Conservation (phyloP, 1,140 invertebrate genomes). For the Polypedilum pembai region DNA sequence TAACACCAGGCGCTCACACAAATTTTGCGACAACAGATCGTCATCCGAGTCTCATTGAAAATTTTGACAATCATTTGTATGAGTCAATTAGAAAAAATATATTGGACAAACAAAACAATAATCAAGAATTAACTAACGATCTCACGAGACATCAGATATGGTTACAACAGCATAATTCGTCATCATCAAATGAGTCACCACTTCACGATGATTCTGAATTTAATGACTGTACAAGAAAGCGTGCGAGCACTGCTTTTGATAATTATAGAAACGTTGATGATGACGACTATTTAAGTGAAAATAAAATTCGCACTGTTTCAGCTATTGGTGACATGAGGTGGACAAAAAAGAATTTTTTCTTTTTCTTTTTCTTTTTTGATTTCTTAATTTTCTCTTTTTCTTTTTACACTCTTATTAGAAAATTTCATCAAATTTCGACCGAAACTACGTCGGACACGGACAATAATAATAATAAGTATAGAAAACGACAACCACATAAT, state of each 20-base stretch:
- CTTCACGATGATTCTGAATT: neutral
- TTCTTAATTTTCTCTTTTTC: too few relatives aligned
- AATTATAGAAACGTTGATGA: neutral
- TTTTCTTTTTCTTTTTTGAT: too few relatives aligned
- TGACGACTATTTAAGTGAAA: neutral
- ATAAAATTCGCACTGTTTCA: neutral
- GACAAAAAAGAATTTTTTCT: too few relatives aligned
- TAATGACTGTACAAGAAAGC: neutral
- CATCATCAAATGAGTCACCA: neutral
- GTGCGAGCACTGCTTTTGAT: neutral
- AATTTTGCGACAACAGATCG: neutral
- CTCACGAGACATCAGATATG: neutral
- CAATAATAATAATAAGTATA: neutral
- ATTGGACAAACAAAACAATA: slow-evolving; percentile 3
- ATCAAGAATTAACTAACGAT: neutral
- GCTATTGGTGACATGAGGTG: neutral
- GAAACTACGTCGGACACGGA: neutral
- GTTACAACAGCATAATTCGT: neutral
- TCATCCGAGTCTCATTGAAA: neutral
- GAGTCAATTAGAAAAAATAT: slow-evolving; percentile 10
- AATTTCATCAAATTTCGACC: slow-evolving; percentile 13
- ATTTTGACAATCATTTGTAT: slow-evolving; percentile 25
- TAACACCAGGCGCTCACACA: neutral
- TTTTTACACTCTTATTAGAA: neutral
- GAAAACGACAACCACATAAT: neutral